Evolutionary conservation across 1,140 invertebrate species (phyloP), one percentile per base, ranked within the genome.

Genomic region (Drosophila trapezifrons): DNA sequence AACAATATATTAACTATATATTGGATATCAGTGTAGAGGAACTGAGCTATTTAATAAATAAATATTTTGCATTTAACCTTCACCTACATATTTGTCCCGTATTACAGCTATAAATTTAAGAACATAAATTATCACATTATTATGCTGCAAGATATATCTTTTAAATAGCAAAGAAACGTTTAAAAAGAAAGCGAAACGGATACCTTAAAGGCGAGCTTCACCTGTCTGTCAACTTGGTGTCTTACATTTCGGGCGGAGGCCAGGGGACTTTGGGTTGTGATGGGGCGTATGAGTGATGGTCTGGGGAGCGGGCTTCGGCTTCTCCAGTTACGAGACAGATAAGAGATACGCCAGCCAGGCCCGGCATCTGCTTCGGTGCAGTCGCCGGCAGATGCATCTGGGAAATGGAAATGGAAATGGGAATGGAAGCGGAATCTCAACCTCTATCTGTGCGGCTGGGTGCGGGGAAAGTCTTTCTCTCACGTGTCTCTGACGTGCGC

Each of bases 391-490:
- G 83, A 87, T 89, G 84, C 83, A 87, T 77, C 71, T 69, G 40
- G 49, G 45, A 51, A 22, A 52, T 76, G 62, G 42, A 25, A 66
- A 66, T 65, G 65, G 35, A 40, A 43, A 45, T 47, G 59, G 46
- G n/a, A 38, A 65, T 37, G 59, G 59, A 57, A 40, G 18, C 37
- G 55, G 55, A 65, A 65, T 65, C 35, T 51, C 64, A 76, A 69
- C 85, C 72, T 49, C 54, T 47, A 69, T 72, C 58, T 57, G 43
- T 54, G 10, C 51, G 32, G 13, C 60, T 54, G 40, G 70, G 80
- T 72, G 72, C 66, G 56, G 69, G 65, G 70, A 89, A 83, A 89
- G 84, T 90, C 85, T 89, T 84, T 89, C 84, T 75, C 76, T 74
- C 73, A 64, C 45, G 67, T 58, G 80, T 57, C 52, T 43, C 37